Conservation (phyloP, 2,113 vertebrate species). For the Lepisosteus osseus region DNA sequence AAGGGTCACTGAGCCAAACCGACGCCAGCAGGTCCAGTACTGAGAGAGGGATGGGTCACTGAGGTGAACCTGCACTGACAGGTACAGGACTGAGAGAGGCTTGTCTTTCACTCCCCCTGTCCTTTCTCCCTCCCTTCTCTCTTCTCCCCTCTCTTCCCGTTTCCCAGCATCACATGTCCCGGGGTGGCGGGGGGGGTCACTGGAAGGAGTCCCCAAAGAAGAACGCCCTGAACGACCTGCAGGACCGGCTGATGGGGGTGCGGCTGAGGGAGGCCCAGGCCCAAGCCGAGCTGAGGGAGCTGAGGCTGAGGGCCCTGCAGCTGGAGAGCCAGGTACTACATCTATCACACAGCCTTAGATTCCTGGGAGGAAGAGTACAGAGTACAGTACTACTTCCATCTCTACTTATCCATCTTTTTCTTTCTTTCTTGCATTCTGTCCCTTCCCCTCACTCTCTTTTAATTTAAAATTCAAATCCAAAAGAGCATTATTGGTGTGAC, state of each 20-base stretch:
- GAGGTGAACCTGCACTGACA: neutral
- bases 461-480: too few species aligned
- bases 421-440: too few species aligned
- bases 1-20: neutral
- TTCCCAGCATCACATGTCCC: conserved; percentile 74
- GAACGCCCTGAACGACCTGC: conserved; percentile 79
- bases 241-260: conserved; percentile 84
- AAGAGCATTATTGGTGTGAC: too few species aligned
- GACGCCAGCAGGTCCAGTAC: too few species aligned
- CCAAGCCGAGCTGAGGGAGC: conserved; percentile 79
- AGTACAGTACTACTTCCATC: too few species aligned
- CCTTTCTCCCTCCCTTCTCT: neutral
- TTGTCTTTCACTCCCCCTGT: neutral
- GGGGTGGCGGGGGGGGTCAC: conserved; percentile 69
- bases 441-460: too few species aligned
- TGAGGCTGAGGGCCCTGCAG: conserved; percentile 80
- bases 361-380: too few species aligned
- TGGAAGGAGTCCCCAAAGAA: conserved; percentile 91
- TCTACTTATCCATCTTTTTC: too few species aligned
- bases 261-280: conserved; percentile 84
- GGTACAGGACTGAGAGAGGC: neutral
- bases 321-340: conserved; percentile 80
- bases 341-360: too few species aligned
- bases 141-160: conserved; percentile 4
- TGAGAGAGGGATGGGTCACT: neutral